Evolutionary conservation across 2,113 vertebrate genomes (phyloP), one percentile per base, ranked within the genome.

Genomic region (Pomatostomus ruficeps): DNA sequence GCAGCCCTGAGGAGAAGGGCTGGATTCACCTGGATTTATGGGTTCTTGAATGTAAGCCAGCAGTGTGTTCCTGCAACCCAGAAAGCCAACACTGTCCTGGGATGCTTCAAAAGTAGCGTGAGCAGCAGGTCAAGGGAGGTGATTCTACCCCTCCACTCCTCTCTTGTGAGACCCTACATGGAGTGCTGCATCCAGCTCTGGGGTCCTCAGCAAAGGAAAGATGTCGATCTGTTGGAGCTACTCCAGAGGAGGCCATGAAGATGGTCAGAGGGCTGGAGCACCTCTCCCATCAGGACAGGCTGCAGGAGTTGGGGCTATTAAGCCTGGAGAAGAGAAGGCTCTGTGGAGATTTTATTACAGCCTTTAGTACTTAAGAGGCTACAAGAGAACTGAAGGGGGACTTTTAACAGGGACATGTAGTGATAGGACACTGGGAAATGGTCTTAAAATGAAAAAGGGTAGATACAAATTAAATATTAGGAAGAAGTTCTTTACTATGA

Each of bases 211-310:
- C 43, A 65, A 42, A 51, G 10, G 18, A 43, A 49, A 22, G 40
- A 26, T 33, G 4, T 15, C 0, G 0, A 5, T 23, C 5, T 57
- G 3, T 49, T 72, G 31, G 58, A 43, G 7, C 0, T 1, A 4
- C 33, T 58, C 18, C 49, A 65, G 31, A 65, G 26, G 17, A 65
- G 9, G 18, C 10, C 33, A 6, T 20, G 58, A 58, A 51, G 14
- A 28, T 45, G 23, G 36, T 9, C 4, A 10, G 26, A 23, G 7
- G 14, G 31, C 18, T 48, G 35, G 35, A 57, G 11, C 11, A 24
- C 18, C 26, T 57, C 49, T 72, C 17, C 10, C 58, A 26, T 23
- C 26, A 33, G 58, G 28, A 49, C 33, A 65, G 49, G 12, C 26
- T 51, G 18, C 20, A 22, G 51, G 19, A 51, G 12, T 1, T 65